Base-by-base conservation (phyloP, 2,888 invertebrate genomes). In the Acanthoscelides obtectus region DNA sequence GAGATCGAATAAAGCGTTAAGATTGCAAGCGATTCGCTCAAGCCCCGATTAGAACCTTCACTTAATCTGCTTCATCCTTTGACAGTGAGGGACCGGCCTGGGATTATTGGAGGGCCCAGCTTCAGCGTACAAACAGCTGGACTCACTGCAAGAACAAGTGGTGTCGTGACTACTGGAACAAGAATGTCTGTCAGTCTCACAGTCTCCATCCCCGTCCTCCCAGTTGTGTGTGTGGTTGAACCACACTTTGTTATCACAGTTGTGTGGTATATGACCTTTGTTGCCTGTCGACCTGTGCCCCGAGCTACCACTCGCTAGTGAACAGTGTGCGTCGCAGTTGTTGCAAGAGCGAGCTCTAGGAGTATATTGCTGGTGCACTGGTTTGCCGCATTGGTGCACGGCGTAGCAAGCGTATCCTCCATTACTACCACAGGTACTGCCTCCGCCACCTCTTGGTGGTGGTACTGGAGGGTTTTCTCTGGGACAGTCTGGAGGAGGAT, bases 121-220 rank as follows among this genome's bases (percentile, higher is more conserved):
- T 81, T 90, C 90, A 0, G 89, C 89, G 78, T 90, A 90, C 71
- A 90, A 83, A 77, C 89, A 90, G 68, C 89, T 89, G 20, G 89
- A 89, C 79, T 90, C 90, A 80, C 89, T 89, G 83, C 90, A 90
- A 27, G 90, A 90, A 81, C 90, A 90, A 70, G 87, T 87, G 1
- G 89, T 90, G 78, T 90, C 90, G 77, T 86, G 86, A 75, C 86
- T 86, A 73, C 86, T 81, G 81, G 87, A 76, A 85, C 88, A 84
- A 81, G 88, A 84, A 76, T 86, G 85, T 78, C 84, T 81, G 74
- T 86, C 86, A 70, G 87, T 88, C 76, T 88, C 88, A 66, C 82
- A 82, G 78, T 87, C 87, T 22, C 81, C 84, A 72, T 84, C 84
- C n/a, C 82, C 81, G 68, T 84, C 84, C n/a, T 84, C 84, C 84